phyloP scores from a whole-genome alignment of 2,797 vertebrate genomes.

The Acipenser oxyrinchus region DNA sequence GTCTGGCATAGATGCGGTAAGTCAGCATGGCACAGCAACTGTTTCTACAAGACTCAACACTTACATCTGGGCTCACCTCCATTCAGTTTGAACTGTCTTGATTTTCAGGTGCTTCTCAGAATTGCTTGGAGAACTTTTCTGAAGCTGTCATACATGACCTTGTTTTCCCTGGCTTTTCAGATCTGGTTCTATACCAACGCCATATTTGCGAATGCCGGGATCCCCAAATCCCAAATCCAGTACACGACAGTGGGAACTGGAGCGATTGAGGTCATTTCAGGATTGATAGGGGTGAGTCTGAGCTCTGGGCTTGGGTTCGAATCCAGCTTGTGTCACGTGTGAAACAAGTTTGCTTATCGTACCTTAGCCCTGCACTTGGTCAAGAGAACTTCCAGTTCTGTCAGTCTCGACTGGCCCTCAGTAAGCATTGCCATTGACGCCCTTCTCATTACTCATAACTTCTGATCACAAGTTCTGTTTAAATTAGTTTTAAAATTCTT shows the following conservation, averaged over 20 bases:
- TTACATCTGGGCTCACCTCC: too few species aligned
- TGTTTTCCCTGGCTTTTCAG: conserved; percentile 46
- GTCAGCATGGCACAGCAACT: too few species aligned
- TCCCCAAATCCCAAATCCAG: conserved; percentile 63
- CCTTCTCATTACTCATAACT: background rate
- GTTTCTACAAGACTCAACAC: too few species aligned
- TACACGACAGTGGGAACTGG: conserved; percentile 82
- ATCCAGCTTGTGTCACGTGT: too few species aligned
- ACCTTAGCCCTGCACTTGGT: conserved; percentile 44
- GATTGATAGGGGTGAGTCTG: conserved; percentile 72
- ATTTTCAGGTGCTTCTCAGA: too few species aligned
- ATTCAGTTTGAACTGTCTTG: too few species aligned
- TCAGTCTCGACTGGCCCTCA: conserved; percentile 64
- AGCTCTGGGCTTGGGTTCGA: background rate
- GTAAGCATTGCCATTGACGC: conserved; percentile 48
- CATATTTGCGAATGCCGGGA: conserved; percentile 75
- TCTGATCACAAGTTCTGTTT: background rate
- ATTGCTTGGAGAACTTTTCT: too few species aligned
- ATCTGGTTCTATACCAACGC: conserved; percentile 90
- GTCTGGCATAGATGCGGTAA: conserved; percentile 81
- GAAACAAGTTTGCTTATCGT: too few species aligned
- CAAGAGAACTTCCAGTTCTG: conserved; percentile 60
- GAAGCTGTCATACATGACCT: background rate
- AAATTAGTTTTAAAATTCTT: too few species aligned
- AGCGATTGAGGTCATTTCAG: conserved; percentile 71